Percentiles rank a stretch among this genome's conserved stretches.
These are phyloP conservation scores for Numenius phaeopus DNA, from an alignment of 2,797 vertebrate genomes.

Conservation along the genomic window DNA sequence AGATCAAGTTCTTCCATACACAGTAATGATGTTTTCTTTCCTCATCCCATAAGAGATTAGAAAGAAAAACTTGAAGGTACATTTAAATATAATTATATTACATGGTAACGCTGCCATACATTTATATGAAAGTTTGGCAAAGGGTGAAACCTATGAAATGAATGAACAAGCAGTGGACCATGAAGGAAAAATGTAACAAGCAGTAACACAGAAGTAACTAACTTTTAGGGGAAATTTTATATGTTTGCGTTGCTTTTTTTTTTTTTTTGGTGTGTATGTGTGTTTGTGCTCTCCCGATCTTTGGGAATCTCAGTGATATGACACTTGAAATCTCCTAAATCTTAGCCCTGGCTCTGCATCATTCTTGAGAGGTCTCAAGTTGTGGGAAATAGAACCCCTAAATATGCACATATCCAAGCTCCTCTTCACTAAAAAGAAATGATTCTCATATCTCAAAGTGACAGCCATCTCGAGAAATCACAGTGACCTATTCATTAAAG, in stretches of 20 bases:
- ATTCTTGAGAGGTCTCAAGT: conserved; percentile 15
- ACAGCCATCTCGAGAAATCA: conserved; percentile 62
- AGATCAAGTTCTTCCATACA: neutral
- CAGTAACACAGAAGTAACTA: neutral
- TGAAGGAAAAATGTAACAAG: neutral
- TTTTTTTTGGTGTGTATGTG: neutral
- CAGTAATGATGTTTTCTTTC: neutral
- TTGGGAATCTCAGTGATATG: neutral
- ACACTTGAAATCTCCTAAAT: conserved; percentile 31
- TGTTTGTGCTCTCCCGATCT: neutral
- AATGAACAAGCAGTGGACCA: neutral
- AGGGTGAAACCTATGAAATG: neutral
- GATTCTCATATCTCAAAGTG: conserved; percentile 70
- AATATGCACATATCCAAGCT: conserved; percentile 58
- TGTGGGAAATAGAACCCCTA: conserved; percentile 42
- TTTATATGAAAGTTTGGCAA: neutral
- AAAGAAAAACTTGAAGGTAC: neutral
- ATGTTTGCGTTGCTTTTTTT: neutral
- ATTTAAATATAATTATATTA: neutral
- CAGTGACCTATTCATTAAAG: conserved; percentile 67
- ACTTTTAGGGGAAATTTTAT: neutral
- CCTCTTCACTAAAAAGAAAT: conserved; percentile 63
- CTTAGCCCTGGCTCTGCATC: neutral
- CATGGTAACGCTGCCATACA: neutral
- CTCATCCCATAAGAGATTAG: neutral